Base-by-base conservation (phyloP, 2,113 vertebrate genomes). In the Struthio camelus region DNA sequence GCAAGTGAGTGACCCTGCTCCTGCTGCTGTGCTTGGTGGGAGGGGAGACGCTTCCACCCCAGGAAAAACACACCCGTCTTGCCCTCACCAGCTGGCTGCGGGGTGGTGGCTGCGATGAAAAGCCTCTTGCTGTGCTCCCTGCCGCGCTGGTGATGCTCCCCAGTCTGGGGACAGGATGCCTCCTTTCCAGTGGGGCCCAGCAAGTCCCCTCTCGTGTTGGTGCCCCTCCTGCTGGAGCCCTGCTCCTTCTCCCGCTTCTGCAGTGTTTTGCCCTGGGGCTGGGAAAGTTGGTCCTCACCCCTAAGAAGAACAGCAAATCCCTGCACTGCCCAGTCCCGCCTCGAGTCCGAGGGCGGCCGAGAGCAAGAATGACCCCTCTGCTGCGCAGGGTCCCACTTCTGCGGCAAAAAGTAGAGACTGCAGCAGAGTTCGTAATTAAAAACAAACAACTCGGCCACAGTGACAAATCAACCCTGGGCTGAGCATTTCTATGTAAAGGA, bases 341-440 rank as follows among this genome's bases (percentile, higher is more conserved):
- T 2, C 1, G 30, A 75, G 7, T 14, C 44, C 1, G 9, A 5
- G 4, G 2, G 51, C n/a, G 13, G 23, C 2, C 0, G 16, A 44
- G n/a, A 2, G 2, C 44, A n/a, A 22, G 51, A 62, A 53, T 28
- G 23, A 22, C 22, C 50, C n/a, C 23, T 28, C 40, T 50, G 65
- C 71, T 24, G 71, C 1, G 0, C 2, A 8, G 7, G 0, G 8
- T 36, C 54, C 46, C 64, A 42, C 30, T 54, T 30, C 66, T 75
- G 70, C 44, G 28, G 54, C 54, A 46, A 32, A 75, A 50, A 79
- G 89, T 42, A 1, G 58, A 36, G n/a, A 28, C 50, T 1, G 6
- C 40, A 16, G 54, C 34, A 17, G 36, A n/a, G 58, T 67, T 76
- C 61, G 65, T 70, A 53, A 71, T 23, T 30, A 25, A 46, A 88